Evolutionary conservation across 2,888 invertebrate species (phyloP), one percentile per base, ranked within the genome.

Genomic region (Copidosoma aretas): DNA sequence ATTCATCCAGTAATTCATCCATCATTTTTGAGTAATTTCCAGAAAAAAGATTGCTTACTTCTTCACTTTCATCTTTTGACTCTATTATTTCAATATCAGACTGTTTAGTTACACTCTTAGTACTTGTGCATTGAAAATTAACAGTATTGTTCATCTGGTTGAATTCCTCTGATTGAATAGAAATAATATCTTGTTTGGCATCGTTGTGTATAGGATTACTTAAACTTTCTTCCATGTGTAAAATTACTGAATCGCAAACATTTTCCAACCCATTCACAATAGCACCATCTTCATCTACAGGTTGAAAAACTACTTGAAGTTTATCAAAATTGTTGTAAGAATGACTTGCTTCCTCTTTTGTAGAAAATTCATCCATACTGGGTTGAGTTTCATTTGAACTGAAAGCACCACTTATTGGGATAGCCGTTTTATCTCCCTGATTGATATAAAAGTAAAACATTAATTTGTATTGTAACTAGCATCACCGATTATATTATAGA

Each of bases 371-470:
- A 12, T 32, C 32, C 8, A 5, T 32, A 32, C 32, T 32, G 4
- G 32, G 8, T 32, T 32, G 32, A 32, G 32, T 32, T 32, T 32
- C 32, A 32, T 32, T 32, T 5, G 32, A 3, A 3, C 3, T 32
- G 32, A 2, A 19, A n/a, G 22, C 19, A 52, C 39, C n/a, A 25
- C 1, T 43, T 56, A 17, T 25, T 22, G 43, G 22, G 19, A 63
- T 46, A 25, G 57, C 53, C 10, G 19, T 15, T 67, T 61, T 15
- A 1, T 70, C 41, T 52, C 24, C 54, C 67, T 71, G 19, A 51
- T 67, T 59, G 32, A 32, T 5, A 46, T 1, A 67, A 53, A 39
- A 51, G 41, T 21, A 60, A 15, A 43, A 15, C 19, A 14, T 43
- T 19, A 63, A 54, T n/a, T n/a, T 24, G 17, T 49, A 32, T 32